Conservation (phyloP, 2,888 invertebrate species). For the Napeogenes inachia region DNA sequence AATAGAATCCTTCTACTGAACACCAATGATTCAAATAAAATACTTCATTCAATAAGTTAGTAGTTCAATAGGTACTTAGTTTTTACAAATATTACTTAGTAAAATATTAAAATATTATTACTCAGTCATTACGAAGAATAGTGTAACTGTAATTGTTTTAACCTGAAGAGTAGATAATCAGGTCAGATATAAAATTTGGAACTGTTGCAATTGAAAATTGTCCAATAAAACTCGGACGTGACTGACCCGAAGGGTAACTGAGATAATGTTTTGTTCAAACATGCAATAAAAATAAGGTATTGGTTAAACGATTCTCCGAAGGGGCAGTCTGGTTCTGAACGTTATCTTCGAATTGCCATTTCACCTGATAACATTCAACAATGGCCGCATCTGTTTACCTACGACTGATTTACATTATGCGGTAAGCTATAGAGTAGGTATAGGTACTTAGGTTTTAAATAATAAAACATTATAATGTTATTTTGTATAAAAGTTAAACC, state of each 20-base stretch:
- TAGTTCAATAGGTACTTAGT: not conserved
- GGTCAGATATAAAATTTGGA: conserved; percentile 13
- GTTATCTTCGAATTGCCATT: conserved; percentile 48
- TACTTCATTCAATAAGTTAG: not conserved
- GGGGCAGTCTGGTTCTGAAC: conserved; percentile 33
- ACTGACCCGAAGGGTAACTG: conserved; percentile 20
- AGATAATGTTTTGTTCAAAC: conserved; percentile 18
- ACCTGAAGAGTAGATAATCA: conserved; percentile 11
- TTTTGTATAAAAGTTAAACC: no score
- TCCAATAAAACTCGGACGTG: conserved; percentile 31
- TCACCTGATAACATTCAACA: conserved; percentile 59
- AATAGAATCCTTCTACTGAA: conserved; percentile 30
- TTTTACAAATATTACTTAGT: not conserved
- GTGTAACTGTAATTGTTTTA: not conserved
- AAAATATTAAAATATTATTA: no score
- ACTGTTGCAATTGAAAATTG: conserved; percentile 23
- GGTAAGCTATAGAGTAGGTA: no score
- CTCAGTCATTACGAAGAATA: not conserved
- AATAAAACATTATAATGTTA: no score
- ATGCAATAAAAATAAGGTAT: conserved; percentile 48
- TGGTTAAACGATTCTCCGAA: conserved; percentile 50
- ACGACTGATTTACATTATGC: no score
- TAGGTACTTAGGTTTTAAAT: no score
- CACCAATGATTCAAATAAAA: conserved; percentile 5
- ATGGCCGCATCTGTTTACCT: not conserved